Evolutionary conservation across 2,888 invertebrate genomes (phyloP), one percentile per base, ranked within the genome.

Genomic region (Drosophila kanekoi): DNA sequence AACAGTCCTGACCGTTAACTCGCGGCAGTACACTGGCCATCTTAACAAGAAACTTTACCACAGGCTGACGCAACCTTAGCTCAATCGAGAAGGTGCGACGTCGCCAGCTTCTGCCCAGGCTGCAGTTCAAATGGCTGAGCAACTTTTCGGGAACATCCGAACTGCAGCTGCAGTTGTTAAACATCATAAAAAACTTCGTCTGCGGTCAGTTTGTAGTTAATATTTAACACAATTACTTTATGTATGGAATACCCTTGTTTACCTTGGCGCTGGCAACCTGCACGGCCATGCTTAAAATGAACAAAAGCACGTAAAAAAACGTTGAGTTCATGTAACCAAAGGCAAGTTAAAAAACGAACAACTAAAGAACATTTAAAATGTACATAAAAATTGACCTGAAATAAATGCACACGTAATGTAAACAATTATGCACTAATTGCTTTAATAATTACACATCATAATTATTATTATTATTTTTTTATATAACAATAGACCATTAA

Each of bases 21-120:
- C 77, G 54, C 16, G 73, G 69, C 51, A 77, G 44, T 8, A 74
- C 61, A 40, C 75, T 65, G 9, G 64, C 23, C 60, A 81, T 73
- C 48, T 79, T 63, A 11, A 78, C 51, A 43, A 37, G 51, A 33
- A 66, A 70, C 6, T 4, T 40, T 5, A 13, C 13, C 14, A 16
- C 3, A 38, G 11, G 14, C 8, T 2, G 8, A 3, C 28, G 37
- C 13, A 40, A 52, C 1, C 5, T 35, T 13, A 35, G 35, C 35
- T 35, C 35, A 35, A 35, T 35, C 11, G 16, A 18, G 10, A 28
- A 52, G 49, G 23, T 51, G 9, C 33, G 8, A 48, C 1, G 9
- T 1, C 38, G n/a, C 14, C 14, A 35, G 20, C 3, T 37, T 49
- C 11, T 11, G 6, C 3, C 6, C 23, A 23, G 37, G 32, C 18